These are phyloP conservation scores for Stramonita haemastoma DNA, from an alignment of 2,888 invertebrate species.

Conservation along the genomic window DNA sequence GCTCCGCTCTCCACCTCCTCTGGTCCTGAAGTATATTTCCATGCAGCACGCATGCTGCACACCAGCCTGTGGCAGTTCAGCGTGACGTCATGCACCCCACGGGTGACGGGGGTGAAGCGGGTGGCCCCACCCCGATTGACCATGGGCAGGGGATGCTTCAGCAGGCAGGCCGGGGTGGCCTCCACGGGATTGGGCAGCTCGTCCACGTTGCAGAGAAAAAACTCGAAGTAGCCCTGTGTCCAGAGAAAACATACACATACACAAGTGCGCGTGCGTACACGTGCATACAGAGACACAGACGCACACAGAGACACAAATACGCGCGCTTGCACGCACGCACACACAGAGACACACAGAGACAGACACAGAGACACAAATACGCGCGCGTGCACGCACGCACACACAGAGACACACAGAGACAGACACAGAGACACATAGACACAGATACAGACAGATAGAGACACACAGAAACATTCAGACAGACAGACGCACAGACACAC, in stretches of 20 bases:
- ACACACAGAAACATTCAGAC: background rate
- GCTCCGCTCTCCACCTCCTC: too few species aligned
- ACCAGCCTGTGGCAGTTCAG: constrained; percentile 2
- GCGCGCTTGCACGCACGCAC: too few species aligned
- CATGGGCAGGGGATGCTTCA: background rate
- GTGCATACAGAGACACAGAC: background rate
- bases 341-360: background rate
- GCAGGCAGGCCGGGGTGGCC: constrained; percentile 30
- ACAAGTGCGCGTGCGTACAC: too few species aligned
- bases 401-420: background rate
- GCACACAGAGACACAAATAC: background rate
- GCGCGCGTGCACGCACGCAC: background rate
- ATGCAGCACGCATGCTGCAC: constrained; percentile 44
- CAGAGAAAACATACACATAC: background rate
- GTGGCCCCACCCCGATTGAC: background rate
- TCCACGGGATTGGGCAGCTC: constrained; percentile 18
- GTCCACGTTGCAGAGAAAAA: constrained; percentile 38
- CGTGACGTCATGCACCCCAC: background rate
- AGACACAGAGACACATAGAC: background rate
- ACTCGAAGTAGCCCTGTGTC: constrained; percentile 36
- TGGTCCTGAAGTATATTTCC: constrained; percentile 51
- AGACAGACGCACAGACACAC: background rate
- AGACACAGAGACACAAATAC: background rate
- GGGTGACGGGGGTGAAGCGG: background rate
- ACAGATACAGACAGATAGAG: background rate